Evolutionary conservation across 1,140 invertebrate species (phyloP), one percentile per base, ranked within the genome.

Genomic region (Anadara kagoshimensis): DNA sequence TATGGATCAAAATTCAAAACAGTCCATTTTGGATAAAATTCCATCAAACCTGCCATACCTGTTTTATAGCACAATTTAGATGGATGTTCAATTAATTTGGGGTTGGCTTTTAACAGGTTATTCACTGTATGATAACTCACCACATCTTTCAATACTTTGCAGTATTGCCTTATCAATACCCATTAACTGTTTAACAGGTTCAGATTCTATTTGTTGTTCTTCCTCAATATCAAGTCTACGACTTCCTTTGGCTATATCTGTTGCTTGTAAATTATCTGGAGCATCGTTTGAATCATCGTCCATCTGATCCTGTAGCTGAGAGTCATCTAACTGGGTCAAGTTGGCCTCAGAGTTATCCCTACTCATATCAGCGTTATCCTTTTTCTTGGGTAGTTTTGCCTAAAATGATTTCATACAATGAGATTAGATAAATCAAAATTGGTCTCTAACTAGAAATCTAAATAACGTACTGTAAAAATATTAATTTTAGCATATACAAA

Each of bases 91-190:
- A 49, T n/a, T 4, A 36, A 49, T 10, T 14, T 10, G 2, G 2
- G 14, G n/a, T 49, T 14, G 3, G n/a, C 47, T 49, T 49, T 18
- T 18, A 2, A 24, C 4, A 29, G 16, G 11, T 58, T 11, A 4
- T 58, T 58, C 36, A 41, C 26, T 36, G 16, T 36, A 1, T 16
- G 14, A 26, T 45, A 26, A 79, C 91, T 90, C 89, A 94, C 93
- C 92, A 90, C 96, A 97, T 83, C 94, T 92, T 79, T 97, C 96
- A 73, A 98, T 97, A 82, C 96, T 95, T 84, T 96, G 94, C 18
- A 98, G 89, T 75, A 98, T 94, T 1, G 96, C 96, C 83, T 96
- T 94, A 90, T 98, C 96, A 26, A 98, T 86, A 4, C 95, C 94
- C 67, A 98, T 89, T 10, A 98, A 83, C 94, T 94, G 86, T 81